Evolutionary conservation across 2,888 invertebrate genomes (phyloP).

Genomic region (Therioaphis trifolii): DNA sequence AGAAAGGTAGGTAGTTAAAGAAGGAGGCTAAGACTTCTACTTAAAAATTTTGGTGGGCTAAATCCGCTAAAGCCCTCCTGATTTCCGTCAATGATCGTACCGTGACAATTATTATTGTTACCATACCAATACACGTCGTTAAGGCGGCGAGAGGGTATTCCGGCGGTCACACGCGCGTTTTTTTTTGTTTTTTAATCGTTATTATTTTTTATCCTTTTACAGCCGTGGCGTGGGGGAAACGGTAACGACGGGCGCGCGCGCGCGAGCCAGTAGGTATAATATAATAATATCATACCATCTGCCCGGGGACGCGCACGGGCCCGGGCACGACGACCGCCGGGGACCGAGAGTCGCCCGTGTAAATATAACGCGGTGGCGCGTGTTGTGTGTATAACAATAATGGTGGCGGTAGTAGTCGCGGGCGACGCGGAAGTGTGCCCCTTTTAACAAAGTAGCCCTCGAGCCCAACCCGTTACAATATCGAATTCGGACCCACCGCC

Average conservation of each 20-base stretch:
- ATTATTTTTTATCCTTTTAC: conserved; percentile 9
- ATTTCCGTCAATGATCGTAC: no score
- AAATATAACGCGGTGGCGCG: conserved; percentile 12
- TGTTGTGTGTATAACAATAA: background rate
- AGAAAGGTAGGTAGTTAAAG: no score
- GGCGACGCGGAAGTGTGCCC: conserved; percentile 40
- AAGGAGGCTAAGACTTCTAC: no score
- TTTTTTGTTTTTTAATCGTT: background rate
- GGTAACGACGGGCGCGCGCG: background rate
- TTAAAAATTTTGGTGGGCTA: no score
- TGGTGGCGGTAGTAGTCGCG: background rate
- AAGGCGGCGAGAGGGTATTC: background rate
- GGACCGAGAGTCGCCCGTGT: conserved; percentile 13
- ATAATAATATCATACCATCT: background rate
- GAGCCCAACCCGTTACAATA: conserved; percentile 57
- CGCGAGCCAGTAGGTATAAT: background rate
- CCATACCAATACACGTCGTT: no score
- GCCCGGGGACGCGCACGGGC: conserved; percentile 14
- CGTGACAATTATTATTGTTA: no score
- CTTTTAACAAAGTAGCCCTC: conserved; percentile 41
- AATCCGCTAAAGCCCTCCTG: no score
- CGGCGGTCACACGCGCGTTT: background rate
- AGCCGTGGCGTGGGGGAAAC: background rate
- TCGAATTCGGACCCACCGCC: conserved; percentile 8
- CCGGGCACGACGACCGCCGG: background rate